phyloP scores from a whole-genome alignment of 2,888 invertebrate species.

The Lutraria lutraria region DNA sequence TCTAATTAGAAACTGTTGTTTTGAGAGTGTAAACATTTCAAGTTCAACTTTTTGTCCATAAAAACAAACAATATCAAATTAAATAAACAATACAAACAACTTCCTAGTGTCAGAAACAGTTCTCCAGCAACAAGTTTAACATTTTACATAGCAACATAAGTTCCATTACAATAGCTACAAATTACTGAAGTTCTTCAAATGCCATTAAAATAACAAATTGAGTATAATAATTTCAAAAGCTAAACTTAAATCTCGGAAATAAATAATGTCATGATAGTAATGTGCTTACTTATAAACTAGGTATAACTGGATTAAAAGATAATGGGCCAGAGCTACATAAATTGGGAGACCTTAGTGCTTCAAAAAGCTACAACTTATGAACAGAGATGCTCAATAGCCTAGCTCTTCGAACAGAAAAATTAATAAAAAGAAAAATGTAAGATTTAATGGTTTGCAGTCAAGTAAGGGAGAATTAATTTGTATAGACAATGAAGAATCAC shows the following conservation, averaged over 20 bases:
- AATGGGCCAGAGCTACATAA: not conserved
- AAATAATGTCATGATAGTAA: not conserved
- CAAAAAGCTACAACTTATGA: not conserved
- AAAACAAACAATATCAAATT: slow-evolving; percentile 22
- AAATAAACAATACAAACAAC: slow-evolving; percentile 11
- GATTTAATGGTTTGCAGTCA: not conserved
- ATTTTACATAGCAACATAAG: not conserved
- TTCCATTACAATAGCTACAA: not conserved
- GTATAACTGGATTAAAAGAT: not conserved
- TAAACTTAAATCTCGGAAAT: slow-evolving; percentile 2
- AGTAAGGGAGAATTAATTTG: not conserved
- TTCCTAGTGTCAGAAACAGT: not conserved
- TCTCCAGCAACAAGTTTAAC: slow-evolving; percentile 16
- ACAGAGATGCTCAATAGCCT: not conserved
- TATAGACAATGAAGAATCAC: not conserved
- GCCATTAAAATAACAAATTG: not conserved
- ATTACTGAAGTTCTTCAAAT: not conserved
- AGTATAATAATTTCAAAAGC: not conserved
- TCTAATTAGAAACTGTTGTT: not conserved
- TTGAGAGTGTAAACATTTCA: not conserved
- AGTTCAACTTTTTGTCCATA: not conserved
- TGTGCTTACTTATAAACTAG: not conserved
- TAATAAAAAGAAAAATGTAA: not conserved
- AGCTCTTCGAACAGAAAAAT: not conserved
- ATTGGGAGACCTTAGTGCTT: too few relatives aligned